Evolutionary conservation across 2,888 invertebrate genomes (phyloP).

Genomic region (Helobdella robusta): DNA sequence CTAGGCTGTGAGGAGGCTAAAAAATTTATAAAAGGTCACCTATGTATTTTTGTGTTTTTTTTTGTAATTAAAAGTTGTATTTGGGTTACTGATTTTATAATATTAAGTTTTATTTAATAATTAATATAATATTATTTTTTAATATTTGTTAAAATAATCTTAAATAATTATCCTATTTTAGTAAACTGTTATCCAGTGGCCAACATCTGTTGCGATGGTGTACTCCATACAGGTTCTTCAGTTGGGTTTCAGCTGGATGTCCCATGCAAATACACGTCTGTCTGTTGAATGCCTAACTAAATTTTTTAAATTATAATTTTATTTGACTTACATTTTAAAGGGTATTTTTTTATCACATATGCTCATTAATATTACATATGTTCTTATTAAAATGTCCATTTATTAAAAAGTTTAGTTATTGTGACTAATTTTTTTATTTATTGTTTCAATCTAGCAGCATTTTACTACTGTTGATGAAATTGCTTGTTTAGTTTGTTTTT

Average conservation of each 20-base stretch:
- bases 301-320: too few species aligned
- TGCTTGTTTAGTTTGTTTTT: too few species aligned
- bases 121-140: not conserved
- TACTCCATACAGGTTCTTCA: conserved; percentile 63
- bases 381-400: too few species aligned
- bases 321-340: too few species aligned
- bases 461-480: too few species aligned
- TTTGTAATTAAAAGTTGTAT: not conserved
- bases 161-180: conserved; percentile 25
- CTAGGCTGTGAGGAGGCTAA: conserved; percentile 69
- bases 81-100: not conserved
- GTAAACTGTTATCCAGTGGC: conserved; percentile 66
- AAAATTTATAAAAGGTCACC: conserved; percentile 63
- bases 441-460: too few species aligned
- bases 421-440: too few species aligned
- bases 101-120: not conserved
- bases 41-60: too few species aligned
- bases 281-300: too few species aligned
- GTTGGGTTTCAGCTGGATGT: conserved; percentile 65
- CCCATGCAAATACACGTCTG: conserved; percentile 91
- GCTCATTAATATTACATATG: too few species aligned
- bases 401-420: too few species aligned
- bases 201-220: conserved; percentile 65
- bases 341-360: too few species aligned
- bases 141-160: not conserved